Evolutionary conservation across 2,888 invertebrate species (phyloP).

Genomic region (Sacculina carcini): DNA sequence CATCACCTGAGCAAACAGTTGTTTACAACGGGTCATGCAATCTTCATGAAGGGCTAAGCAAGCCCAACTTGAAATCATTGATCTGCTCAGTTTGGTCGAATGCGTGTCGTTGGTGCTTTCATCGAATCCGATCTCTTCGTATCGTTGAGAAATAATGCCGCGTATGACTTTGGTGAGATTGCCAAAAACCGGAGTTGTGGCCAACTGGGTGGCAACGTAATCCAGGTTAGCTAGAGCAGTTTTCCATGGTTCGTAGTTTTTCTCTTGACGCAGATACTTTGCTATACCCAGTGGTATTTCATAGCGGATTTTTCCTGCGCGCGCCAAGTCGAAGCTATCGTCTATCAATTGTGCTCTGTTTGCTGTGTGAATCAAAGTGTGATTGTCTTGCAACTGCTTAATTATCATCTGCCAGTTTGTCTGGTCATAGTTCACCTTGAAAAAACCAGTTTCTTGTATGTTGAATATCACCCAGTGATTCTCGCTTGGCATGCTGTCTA

Average conservation of each 20-base stretch:
- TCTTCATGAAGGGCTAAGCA: constrained; percentile 44
- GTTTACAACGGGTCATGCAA: constrained; percentile 43
- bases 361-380: constrained; percentile 39
- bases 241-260: constrained; percentile 70
- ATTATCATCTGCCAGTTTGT: constrained; percentile 49
- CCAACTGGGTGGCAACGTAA: constrained; percentile 51
- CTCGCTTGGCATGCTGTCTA: constrained; percentile 15
- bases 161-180: constrained; percentile 40
- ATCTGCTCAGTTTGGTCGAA: constrained; percentile 38
- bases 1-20: constrained; percentile 48
- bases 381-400: constrained; percentile 31
- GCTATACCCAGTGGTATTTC: constrained; percentile 48
- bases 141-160: constrained; percentile 35
- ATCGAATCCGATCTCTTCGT: constrained; percentile 39
- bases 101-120: constrained; percentile 35
- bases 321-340: constrained; percentile 24
- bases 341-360: constrained; percentile 71
- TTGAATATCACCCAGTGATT: constrained; percentile 47
- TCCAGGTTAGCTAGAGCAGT: constrained; percentile 45
- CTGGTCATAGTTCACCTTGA: constrained; percentile 43
- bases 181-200: constrained; percentile 39
- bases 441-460: constrained; percentile 48
- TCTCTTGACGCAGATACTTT: constrained; percentile 45
- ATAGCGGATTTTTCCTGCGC: constrained; percentile 34
- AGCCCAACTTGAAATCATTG: constrained; percentile 42